Evolutionary conservation across 2,797 vertebrate species (phyloP).

Genomic region (Anguilla megastoma): DNA sequence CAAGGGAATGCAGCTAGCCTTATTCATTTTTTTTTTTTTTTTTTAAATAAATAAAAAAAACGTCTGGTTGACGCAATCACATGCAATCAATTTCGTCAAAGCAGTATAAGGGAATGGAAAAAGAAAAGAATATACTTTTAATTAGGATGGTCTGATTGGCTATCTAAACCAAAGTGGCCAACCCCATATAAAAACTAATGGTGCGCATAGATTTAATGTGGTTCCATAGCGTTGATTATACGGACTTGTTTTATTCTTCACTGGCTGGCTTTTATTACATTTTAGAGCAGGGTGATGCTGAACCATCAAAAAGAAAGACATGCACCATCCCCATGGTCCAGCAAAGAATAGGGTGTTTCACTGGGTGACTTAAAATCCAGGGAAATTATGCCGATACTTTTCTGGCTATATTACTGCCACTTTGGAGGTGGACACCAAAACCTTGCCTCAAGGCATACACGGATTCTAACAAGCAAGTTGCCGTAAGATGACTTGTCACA

Average conservation of each 20-base stretch:
- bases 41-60: background rate
- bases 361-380: background rate
- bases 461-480: too few species aligned
- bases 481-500: too few species aligned
- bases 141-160: slow-evolving; percentile 6
- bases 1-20: background rate
- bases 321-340: background rate
- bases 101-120: background rate
- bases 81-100: slow-evolving; percentile 16
- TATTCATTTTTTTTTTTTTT: background rate
- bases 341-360: background rate
- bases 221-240: slow-evolving; percentile 16
- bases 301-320: background rate
- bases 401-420: background rate
- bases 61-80: background rate
- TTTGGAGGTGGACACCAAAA: too few species aligned
- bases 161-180: slow-evolving; percentile 4
- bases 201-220: background rate
- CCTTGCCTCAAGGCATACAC: too few species aligned
- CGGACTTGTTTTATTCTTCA: slow-evolving; percentile 7
- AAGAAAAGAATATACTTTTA: background rate
- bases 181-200: slow-evolving; percentile 24
- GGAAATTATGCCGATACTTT: background rate
- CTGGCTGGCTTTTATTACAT: background rate
- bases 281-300: background rate